phyloP scores from a whole-genome alignment of 2,113 vertebrate genomes.

The Tychaedon coryphoeus region DNA sequence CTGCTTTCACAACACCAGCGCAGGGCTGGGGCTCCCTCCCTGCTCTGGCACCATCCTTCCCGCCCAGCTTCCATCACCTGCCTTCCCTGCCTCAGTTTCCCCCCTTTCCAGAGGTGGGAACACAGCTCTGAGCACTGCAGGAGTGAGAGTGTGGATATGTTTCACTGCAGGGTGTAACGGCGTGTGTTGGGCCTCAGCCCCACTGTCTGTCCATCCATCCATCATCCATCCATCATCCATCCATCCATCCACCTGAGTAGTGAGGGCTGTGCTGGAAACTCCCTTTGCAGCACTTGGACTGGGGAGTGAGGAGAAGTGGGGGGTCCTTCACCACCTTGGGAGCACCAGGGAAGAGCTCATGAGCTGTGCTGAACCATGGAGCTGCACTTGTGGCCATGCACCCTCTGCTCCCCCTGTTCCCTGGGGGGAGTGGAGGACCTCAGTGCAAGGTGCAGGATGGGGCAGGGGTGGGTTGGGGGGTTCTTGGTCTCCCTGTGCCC shows the following conservation, averaged over 20 bases:
- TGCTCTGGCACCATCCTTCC: neutral
- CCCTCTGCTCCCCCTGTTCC: rapidly evolving
- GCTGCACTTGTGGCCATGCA: rapidly evolving
- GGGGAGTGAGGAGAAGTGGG: rapidly evolving
- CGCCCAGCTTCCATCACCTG: neutral
- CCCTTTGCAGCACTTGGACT: neutral
- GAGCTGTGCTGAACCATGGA: rapidly evolving
- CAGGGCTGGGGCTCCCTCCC: neutral
- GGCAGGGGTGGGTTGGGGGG: neutral
- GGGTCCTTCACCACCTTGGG: neutral
- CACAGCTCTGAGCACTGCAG: neutral
- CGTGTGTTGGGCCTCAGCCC: neutral
- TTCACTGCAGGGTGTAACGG: neutral
- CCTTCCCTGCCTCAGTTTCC: neutral
- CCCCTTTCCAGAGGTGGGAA: rapidly evolving
- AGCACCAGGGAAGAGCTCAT: neutral
- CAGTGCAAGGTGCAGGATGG: neutral
- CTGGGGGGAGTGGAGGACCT: neutral
- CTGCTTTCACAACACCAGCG: neutral
- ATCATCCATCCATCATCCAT: neutral
- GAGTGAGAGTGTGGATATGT: neutral
- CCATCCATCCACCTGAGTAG: neutral
- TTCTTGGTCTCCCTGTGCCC: neutral
- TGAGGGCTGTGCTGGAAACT: neutral
- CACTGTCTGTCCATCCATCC: neutral